Evolutionary conservation across 2,113 vertebrate genomes (phyloP).

Genomic region (Xenopus borealis): DNA sequence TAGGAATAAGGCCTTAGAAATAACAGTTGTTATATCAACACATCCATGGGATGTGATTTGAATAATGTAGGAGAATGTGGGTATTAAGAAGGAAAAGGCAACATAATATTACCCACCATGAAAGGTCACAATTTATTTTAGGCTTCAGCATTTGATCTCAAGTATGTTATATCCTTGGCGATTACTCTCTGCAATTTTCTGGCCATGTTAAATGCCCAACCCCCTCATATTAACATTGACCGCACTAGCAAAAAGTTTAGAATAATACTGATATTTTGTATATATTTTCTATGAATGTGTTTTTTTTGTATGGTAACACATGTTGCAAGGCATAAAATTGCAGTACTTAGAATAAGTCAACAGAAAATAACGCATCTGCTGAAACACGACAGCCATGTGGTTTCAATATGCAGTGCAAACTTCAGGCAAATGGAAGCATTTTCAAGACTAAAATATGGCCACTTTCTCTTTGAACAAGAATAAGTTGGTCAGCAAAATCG

Average conservation of each 20-base stretch:
- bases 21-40: background rate
- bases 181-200: background rate
- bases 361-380: background rate
- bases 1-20: background rate
- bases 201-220: background rate
- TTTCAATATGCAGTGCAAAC: background rate
- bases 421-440: slow-evolving; percentile 9
- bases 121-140: background rate
- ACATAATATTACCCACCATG: too few species aligned
- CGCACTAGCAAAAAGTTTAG: background rate
- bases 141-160: too few species aligned
- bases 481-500: background rate
- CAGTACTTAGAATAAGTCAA: background rate
- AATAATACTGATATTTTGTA: background rate
- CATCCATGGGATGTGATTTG: background rate
- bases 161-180: background rate
- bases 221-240: too few species aligned
- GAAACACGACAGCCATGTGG: background rate
- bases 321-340: background rate
- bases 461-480: background rate
- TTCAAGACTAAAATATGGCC: background rate
- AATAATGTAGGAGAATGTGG: background rate
- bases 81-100: background rate
- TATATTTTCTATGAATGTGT: background rate
- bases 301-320: background rate